Percentiles rank a stretch among this genome's conserved stretches.
phyloP scores from a whole-genome alignment of 2,797 vertebrate genomes.

The Sebastes alutus region DNA sequence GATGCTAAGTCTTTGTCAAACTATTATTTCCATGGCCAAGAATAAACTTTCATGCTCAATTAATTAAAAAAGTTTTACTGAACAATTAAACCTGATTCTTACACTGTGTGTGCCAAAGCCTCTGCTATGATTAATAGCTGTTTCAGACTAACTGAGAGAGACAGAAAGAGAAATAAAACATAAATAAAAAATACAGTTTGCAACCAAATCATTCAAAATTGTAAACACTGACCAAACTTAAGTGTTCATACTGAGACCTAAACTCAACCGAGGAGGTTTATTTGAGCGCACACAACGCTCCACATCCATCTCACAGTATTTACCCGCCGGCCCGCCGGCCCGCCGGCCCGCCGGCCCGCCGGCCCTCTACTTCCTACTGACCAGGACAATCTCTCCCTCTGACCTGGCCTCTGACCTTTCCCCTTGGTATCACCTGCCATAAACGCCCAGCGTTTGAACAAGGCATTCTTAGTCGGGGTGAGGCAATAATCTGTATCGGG shows the following conservation, averaged over 20 bases:
- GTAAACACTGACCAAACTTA: background rate
- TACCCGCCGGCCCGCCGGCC: slow-evolving; percentile 14
- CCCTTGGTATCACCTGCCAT: slow-evolving; percentile 75
- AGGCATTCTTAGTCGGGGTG: slow-evolving; percentile 68
- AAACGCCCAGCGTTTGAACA: slow-evolving; percentile 70
- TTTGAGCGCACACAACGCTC: background rate
- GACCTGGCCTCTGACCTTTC: slow-evolving; percentile 66
- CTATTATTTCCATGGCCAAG: too few relatives aligned
- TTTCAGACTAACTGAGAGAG: background rate
- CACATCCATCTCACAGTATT: slow-evolving; percentile 52
- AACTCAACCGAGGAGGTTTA: background rate
- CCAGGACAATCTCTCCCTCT: slow-evolving; percentile 47
- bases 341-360: background rate
- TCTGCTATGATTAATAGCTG: background rate
- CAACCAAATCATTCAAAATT: background rate
- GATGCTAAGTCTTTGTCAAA: too few relatives aligned
- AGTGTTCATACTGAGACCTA: background rate
- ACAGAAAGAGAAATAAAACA: background rate
- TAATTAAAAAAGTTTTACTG: background rate
- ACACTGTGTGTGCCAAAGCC: background rate
- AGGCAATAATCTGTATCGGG: slow-evolving; percentile 66
- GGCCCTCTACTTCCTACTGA: slow-evolving; percentile 58
- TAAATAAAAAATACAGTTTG: background rate
- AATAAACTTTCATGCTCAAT: background rate
- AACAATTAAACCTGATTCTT: background rate